Conservation (phyloP, 2,113 vertebrate genomes). For the Hydrolagus affinis region DNA sequence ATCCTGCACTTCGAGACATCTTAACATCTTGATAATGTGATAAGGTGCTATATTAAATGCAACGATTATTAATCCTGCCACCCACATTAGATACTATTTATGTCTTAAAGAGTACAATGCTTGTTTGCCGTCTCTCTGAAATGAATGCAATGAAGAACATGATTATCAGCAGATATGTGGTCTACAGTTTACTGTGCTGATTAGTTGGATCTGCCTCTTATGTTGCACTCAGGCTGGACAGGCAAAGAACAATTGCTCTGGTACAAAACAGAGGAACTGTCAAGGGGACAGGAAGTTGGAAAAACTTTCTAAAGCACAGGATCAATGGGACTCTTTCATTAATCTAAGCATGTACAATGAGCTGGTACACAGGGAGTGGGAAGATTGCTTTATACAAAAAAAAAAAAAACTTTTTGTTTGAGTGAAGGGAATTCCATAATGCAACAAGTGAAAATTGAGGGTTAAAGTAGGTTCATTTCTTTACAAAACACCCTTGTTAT, state of each 20-base stretch:
- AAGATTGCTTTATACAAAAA: not conserved
- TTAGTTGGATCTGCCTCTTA: not conserved
- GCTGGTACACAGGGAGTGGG: slow-evolving; percentile 2
- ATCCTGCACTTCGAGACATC: too few relatives aligned
- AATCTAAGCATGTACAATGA: slow-evolving; percentile 24
- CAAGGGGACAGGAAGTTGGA: slow-evolving; percentile 29
- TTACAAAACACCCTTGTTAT: not conserved
- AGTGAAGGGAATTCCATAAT: slow-evolving; percentile 7
- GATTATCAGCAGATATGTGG: slow-evolving; percentile 25
- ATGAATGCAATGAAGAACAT: slow-evolving; percentile 15
- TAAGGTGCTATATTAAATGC: too few relatives aligned
- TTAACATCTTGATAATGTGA: too few relatives aligned
- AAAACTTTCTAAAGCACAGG: slow-evolving; percentile 7
- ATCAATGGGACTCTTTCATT: slow-evolving; percentile 31
- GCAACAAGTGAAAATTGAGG: not conserved
- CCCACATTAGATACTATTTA: too few relatives aligned
- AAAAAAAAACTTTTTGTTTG: not conserved
- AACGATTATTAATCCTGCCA: too few relatives aligned
- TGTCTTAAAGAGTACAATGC: not conserved
- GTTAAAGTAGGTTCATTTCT: not conserved
- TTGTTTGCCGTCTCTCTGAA: not conserved
- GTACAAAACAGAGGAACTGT: slow-evolving; percentile 20
- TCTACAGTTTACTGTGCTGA: not conserved
- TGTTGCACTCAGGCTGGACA: slow-evolving; percentile 21
- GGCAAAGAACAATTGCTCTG: slow-evolving; percentile 20